Conservation (phyloP, 2,888 invertebrate species). For the Athetis lepigone region DNA sequence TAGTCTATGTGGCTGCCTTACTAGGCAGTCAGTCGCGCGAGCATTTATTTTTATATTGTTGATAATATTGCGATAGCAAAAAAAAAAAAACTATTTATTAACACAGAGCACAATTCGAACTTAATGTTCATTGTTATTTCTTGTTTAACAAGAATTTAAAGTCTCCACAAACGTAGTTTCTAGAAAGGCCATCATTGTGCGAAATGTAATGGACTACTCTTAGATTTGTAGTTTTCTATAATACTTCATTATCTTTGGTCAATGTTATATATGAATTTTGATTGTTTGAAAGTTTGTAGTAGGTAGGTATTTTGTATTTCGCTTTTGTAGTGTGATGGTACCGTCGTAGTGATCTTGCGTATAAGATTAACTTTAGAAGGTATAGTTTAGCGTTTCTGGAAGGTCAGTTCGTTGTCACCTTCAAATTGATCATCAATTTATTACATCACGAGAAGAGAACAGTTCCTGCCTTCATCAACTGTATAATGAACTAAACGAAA, state of each 20-base stretch:
- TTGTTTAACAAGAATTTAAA: slow-evolving; percentile 76
- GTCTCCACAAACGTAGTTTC: slow-evolving; percentile 63
- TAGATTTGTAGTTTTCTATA: slow-evolving; percentile 62
- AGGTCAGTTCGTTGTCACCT: slow-evolving; percentile 47
- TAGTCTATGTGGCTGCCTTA: slow-evolving; percentile 83
- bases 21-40: slow-evolving; percentile 83
- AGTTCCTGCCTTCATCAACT: not conserved
- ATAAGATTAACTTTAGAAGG: slow-evolving; percentile 87
- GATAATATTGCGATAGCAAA: slow-evolving; percentile 78
- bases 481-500: not conserved
- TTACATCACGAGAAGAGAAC: slow-evolving; percentile 38
- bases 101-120: slow-evolving; percentile 73
- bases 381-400: slow-evolving; percentile 71
- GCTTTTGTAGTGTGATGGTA: slow-evolving; percentile 76
- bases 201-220: slow-evolving; percentile 65
- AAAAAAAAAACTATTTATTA: slow-evolving; percentile 74
- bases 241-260: slow-evolving; percentile 54
- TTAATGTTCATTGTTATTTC: slow-evolving; percentile 69
- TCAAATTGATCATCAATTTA: slow-evolving; percentile 57
- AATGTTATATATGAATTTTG: slow-evolving; percentile 58
- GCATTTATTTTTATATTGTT: slow-evolving; percentile 90
- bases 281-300: slow-evolving; percentile 57
- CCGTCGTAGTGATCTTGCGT: slow-evolving; percentile 85
- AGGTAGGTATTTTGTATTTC: slow-evolving; percentile 61
- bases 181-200: slow-evolving; percentile 62